Evolutionary conservation across 2,888 invertebrate species (phyloP), one percentile per base, ranked within the genome.

Genomic region (Cylindroiulus punctatus): DNA sequence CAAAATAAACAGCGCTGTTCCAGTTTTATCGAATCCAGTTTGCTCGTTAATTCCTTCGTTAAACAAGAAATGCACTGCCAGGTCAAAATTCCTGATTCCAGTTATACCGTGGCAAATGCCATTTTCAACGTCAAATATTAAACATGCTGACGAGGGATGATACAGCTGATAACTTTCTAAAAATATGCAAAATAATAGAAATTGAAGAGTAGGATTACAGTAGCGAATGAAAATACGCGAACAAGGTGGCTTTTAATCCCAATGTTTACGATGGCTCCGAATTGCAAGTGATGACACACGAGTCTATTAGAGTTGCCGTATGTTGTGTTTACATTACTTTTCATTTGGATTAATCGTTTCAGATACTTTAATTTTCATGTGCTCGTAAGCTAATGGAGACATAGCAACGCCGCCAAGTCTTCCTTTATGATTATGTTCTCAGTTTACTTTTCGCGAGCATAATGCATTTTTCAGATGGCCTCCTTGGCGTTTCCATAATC

Each of bases 331-430:
- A 30, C 76, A 76, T 76, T 76, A 76, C 30, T 76, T 76, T 76
- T 76, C 76, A 76, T 76, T 76, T 76, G 30, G 76, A 76, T 76
- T 76, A 76, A 76, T 76, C 76, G 76, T 76, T 76, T 76, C 76
- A 30, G 76, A 76, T 76, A 30, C 76, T 76, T 76, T 76, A 76
- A 76, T 76, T 76, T 76, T 76, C 30, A 76, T 32, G 76, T 76
- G 76, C 76, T 76, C 30, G 76, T 76, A 76, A 30, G 76, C 76
- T 76, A 76, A 76, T 76, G 76, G 76, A 26, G 76, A 76, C 76
- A 76, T 76, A 76, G 76, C 76, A 76, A 76, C 76, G 76, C 30
- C 76, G 76, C 12, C 76, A 76, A 76, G 32, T 76, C 76, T 30
- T 30, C 76, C 30, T 76, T 76, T 76, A 76, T 76, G 76, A 76